Base-by-base conservation (phyloP, 2,797 vertebrate species). In the Poecile montanus region DNA sequence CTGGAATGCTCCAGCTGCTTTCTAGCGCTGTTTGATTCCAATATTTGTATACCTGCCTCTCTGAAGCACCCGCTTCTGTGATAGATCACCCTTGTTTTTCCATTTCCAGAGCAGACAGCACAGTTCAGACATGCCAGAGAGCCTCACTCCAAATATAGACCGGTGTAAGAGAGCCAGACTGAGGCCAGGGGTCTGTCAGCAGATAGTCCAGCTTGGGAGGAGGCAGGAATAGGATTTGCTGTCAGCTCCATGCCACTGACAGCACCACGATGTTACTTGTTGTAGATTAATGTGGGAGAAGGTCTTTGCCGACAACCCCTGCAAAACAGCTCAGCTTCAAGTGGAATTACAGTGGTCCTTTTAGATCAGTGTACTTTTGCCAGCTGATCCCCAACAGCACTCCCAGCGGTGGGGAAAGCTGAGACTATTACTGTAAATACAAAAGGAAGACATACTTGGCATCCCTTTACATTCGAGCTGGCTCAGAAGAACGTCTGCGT, bases 401-500 rank as follows among this genome's bases (percentile, higher is more conserved):
- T 94, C 91, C 93, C 94, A 96, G 92, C 19, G 70, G 95, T 93
- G 76, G 81, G 75, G 94, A 96, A 94, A 96, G 91, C 95, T 94
- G 94, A 95, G 83, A 85, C 91, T 92, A 77, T 96, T 96, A 96
- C 95, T 95, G 94, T 97, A 96, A 96, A 96, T 95, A 96, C 94
- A 96, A 97, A 96, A 95, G 95, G 91, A 96, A 94, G 95, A 95
- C 93, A 95, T 96, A 95, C 95, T 96, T 97, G 95, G 96, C 93
- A 91, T 86, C 95, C 74, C 95, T 95, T 96, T 95, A 92, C 96
- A 92, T 97, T 97, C 72, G 91, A 94, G 93, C 94, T 97, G 95
- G 94, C 95, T 96, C 94, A 93, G 95, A 95, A 95, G 91, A 94
- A 79, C 78, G 96, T 95, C 96, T 97, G 94, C 92, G 96, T 95